phyloP scores from a whole-genome alignment of 2,888 invertebrate species.

The Lomographa bimaculata region DNA sequence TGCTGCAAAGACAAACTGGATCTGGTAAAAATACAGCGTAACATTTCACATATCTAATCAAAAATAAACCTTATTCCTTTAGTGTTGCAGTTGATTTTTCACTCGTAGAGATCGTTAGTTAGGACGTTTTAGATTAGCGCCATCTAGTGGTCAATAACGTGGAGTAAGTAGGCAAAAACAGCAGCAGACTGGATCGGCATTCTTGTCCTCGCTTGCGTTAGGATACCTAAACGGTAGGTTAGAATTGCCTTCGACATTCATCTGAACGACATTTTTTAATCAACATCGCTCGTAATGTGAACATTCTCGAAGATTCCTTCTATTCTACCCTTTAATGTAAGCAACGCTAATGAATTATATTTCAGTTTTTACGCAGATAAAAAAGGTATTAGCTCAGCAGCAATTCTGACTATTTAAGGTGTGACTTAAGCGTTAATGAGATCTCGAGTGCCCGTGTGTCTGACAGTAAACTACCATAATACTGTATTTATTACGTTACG shows the following conservation, averaged over 20 bases:
- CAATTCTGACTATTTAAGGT: constrained; percentile 5
- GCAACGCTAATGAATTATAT: constrained; percentile 8
- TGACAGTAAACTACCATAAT: not conserved
- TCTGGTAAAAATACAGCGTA: too few species aligned
- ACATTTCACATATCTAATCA: too few species aligned
- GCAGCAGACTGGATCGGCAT: constrained; percentile 67
- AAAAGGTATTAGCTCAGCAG: constrained; percentile 5
- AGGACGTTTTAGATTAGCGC: constrained; percentile 4
- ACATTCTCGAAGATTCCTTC: constrained; percentile 14
- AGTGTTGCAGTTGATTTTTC: too few species aligned
- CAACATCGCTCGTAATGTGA: constrained; percentile 13
- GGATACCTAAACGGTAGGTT: constrained; percentile 53
- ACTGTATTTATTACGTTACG: too few species aligned
- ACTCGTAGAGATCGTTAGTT: constrained; percentile 32
- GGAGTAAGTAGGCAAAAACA: constrained; percentile 69
- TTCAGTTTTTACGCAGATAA: constrained; percentile 5
- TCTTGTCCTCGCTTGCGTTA: constrained; percentile 58
- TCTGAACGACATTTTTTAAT: constrained; percentile 26
- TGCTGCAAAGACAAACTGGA: constrained; percentile 23
- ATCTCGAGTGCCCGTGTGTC: not conserved
- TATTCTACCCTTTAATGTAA: constrained; percentile 2
- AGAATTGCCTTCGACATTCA: constrained; percentile 42
- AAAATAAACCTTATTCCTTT: too few species aligned
- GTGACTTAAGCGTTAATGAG: not conserved
- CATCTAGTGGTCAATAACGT: constrained; percentile 62